These are phyloP conservation scores for Pseudochirops corinnae DNA, from an alignment of 2,797 vertebrate species.

Conservation along the genomic window DNA sequence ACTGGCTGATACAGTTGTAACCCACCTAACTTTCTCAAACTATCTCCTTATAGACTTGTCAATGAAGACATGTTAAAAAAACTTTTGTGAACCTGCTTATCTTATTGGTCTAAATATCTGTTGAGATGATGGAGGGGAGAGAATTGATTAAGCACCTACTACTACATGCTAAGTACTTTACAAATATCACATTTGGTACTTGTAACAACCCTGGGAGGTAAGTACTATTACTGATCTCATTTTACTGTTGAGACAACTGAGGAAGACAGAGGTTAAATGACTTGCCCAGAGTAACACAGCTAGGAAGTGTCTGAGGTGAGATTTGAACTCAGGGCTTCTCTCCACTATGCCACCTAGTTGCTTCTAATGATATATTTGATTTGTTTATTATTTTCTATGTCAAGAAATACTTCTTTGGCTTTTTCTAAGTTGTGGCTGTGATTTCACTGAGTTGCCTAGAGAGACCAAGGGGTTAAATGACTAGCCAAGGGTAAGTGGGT, in stretches of 20 bases:
- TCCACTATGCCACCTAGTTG: no score
- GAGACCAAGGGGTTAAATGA: not conserved
- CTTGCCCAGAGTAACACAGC: no score
- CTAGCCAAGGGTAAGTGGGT: not conserved
- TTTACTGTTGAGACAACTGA: no score
- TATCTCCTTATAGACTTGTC: not conserved
- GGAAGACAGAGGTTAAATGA: no score
- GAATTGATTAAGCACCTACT: no score
- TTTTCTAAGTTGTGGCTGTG: not conserved
- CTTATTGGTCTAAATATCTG: not conserved
- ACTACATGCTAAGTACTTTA: no score
- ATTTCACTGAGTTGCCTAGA: not conserved
- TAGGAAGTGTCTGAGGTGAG: no score
- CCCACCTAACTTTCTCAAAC: conserved; percentile 20
- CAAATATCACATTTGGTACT: no score
- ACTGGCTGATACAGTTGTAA: not conserved
- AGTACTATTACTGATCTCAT: no score
- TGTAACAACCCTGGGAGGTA: no score
- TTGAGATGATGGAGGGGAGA: not conserved
- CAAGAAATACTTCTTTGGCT: not conserved
- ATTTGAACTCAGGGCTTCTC: no score
- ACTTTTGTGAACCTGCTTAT: not conserved
- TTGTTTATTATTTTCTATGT: not conserved
- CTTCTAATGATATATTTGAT: conserved; percentile 12
- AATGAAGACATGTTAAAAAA: not conserved